phyloP scores from a whole-genome alignment of 2,888 invertebrate species.

The Alsophila aescularia region DNA sequence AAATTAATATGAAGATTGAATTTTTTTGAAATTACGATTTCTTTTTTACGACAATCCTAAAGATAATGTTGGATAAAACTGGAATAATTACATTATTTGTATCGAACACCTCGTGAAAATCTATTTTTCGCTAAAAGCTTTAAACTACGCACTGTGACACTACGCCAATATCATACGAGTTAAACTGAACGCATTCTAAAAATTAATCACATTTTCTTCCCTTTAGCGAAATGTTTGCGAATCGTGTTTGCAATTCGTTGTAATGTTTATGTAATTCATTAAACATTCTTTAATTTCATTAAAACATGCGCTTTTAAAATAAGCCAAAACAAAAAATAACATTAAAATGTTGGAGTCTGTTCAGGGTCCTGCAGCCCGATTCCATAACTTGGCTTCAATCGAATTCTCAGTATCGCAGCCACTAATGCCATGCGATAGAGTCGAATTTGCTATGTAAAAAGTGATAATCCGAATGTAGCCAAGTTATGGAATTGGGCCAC shows the following conservation, averaged over 20 bases:
- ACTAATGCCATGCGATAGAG: no score
- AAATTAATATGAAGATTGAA: slow-evolving; percentile 9
- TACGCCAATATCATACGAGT: not conserved
- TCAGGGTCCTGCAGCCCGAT: no score
- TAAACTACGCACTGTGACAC: not conserved
- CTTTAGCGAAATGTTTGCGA: slow-evolving; percentile 40
- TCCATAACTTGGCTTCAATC: no score
- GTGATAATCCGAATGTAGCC: no score
- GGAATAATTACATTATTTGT: not conserved
- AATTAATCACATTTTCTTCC: slow-evolving; percentile 53
- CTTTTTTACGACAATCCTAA: no score
- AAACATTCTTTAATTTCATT: not conserved
- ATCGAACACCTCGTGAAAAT: no score
- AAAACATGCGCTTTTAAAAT: no score
- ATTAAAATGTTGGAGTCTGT: no score
- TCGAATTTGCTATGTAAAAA: no score
- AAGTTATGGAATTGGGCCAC: no score
- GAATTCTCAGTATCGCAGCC: no score
- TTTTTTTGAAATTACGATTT: not conserved
- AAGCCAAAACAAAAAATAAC: not conserved
- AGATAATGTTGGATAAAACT: no score
- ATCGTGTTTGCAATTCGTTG: slow-evolving; percentile 11
- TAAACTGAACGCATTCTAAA: slow-evolving; percentile 47
- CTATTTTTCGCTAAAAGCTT: not conserved
- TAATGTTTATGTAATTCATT: not conserved